A percentile compares a stretch with the other conserved stretches of the same genome.
Evolutionary conservation across 2,888 invertebrate species (phyloP).

Genomic region (Tipula confusa): DNA sequence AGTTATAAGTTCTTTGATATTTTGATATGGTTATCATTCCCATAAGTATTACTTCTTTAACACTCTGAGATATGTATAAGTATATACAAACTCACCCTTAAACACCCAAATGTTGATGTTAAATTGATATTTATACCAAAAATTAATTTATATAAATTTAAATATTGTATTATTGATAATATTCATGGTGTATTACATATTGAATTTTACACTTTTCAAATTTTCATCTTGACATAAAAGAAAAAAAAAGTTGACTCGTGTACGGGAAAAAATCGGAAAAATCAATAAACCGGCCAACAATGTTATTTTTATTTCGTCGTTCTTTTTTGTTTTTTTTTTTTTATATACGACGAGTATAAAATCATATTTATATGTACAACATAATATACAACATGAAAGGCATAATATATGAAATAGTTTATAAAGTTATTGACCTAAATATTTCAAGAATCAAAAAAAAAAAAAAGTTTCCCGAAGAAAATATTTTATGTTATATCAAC

Average conservation of each 20-base stretch:
- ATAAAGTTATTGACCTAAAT: slow-evolving; percentile 20
- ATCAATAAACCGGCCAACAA: background rate
- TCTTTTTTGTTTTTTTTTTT: background rate
- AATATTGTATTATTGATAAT: background rate
- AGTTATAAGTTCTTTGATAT: background rate
- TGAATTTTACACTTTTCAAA: background rate
- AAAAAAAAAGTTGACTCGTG: background rate
- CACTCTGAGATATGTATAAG: background rate
- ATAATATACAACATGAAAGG: too few species aligned
- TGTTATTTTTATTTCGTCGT: background rate
- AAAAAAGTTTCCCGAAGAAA: background rate
- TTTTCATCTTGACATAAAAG: background rate
- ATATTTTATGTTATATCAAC: background rate
- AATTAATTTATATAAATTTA: background rate
- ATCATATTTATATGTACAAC: background rate
- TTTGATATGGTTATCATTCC: background rate
- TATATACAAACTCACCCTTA: background rate
- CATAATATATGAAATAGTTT: slow-evolving; percentile 20
- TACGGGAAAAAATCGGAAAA: background rate
- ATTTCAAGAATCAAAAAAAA: background rate
- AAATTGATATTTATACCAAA: background rate
- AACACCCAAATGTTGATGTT: background rate
- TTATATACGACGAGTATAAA: background rate
- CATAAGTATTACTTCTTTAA: background rate
- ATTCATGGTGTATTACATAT: too few species aligned